A percentile compares a stretch with the other conserved stretches of the same genome.
These are phyloP conservation scores for Bucco capensis DNA, from an alignment of 2,113 vertebrate species.

Conservation along the genomic window DNA sequence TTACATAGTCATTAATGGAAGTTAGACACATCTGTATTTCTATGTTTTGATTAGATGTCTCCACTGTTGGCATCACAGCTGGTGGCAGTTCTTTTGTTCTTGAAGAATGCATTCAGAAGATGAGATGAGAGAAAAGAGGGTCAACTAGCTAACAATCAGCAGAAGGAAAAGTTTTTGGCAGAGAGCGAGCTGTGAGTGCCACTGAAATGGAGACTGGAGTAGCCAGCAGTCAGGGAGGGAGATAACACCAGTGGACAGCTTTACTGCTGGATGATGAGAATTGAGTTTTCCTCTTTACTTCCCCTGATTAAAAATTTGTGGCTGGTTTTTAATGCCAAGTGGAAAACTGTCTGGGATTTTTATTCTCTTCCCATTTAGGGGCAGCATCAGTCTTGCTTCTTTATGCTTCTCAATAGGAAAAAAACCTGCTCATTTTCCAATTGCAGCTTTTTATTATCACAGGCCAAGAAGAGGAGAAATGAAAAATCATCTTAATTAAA, in stretches of 20 bases:
- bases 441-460: constrained; percentile 48
- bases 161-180: neutral
- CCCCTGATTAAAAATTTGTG: constrained; percentile 1
- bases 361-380: constrained; percentile 17
- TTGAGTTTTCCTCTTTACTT: neutral
- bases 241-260: neutral
- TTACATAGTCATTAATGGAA: neutral
- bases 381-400: constrained; percentile 30
- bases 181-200: neutral
- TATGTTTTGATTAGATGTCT: neutral
- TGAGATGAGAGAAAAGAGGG: neutral
- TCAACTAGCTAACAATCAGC: neutral
- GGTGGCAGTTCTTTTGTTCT: neutral
- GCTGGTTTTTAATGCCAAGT: neutral
- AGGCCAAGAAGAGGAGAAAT: constrained; percentile 17
- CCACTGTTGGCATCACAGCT: neutral
- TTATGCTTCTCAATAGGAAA: constrained; percentile 11
- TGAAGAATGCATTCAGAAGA: neutral
- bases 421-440: constrained; percentile 7
- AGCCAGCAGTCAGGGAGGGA: neutral
- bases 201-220: neutral
- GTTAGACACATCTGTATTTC: neutral
- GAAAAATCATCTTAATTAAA: constrained; percentile 69
- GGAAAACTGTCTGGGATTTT: neutral
- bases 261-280: constrained; percentile 1